phyloP scores from a whole-genome alignment of 2,797 vertebrate species.

The Poecilia picta region DNA sequence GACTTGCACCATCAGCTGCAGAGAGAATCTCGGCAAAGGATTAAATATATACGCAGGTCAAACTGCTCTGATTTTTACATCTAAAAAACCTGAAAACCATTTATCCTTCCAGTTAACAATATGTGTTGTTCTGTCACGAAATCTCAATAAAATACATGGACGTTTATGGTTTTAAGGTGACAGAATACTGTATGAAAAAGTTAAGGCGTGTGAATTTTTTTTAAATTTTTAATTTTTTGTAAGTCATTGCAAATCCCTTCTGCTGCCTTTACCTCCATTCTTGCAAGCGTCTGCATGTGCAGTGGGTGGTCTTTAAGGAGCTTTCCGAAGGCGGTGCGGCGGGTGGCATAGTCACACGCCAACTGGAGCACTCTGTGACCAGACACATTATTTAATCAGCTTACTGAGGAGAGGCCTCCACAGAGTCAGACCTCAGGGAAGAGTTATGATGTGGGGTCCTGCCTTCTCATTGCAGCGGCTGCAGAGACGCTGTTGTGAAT shows the following conservation, averaged over 20 bases:
- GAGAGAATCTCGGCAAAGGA: neutral
- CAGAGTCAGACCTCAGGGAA: neutral
- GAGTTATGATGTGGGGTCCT: constrained; percentile 11
- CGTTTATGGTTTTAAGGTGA: neutral
- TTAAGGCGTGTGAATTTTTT: neutral
- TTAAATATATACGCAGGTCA: neutral
- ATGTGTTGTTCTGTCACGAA: neutral
- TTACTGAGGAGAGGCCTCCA: neutral
- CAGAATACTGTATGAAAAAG: neutral
- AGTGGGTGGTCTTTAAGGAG: constrained; percentile 86
- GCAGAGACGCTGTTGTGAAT: constrained; percentile 86
- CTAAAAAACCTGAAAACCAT: neutral
- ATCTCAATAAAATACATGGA: neutral
- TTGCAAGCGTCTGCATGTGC: constrained; percentile 85
- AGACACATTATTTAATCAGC: constrained; percentile 13
- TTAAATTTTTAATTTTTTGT: neutral
- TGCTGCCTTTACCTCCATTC: constrained; percentile 84
- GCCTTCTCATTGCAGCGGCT: constrained; percentile 88
- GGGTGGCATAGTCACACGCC: constrained; percentile 83
- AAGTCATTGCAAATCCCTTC: neutral
- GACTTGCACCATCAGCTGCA: neutral
- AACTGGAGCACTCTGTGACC: constrained; percentile 80
- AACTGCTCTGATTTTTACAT: neutral
- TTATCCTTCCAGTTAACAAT: neutral
- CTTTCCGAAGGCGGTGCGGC: constrained; percentile 84